Conservation (phyloP, 2,113 vertebrate species). For the Hemiprocne comata region DNA sequence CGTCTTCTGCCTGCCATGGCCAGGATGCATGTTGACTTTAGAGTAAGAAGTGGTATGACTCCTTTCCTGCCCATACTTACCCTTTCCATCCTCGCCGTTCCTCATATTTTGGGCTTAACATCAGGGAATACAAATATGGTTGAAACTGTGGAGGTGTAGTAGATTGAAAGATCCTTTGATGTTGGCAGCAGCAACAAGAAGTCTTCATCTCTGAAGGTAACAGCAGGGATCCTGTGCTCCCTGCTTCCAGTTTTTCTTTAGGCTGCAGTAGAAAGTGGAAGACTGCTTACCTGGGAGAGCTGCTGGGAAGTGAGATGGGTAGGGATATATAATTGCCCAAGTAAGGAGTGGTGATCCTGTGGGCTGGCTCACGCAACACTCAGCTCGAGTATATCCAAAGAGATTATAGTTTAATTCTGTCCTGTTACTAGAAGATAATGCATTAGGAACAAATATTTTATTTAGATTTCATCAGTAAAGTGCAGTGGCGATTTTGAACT, state of each 20-base stretch:
- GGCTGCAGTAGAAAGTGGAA: background rate
- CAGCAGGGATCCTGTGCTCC: background rate
- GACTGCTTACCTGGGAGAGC: background rate
- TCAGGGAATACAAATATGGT: background rate
- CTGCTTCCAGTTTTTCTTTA: background rate
- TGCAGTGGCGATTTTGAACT: background rate
- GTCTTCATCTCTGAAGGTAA: background rate
- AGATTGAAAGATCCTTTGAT: background rate
- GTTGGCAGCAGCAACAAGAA: background rate
- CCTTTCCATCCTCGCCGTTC: background rate
- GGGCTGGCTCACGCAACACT: rapidly evolving
- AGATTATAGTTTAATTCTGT: background rate
- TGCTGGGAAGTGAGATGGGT: background rate
- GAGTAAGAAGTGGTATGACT: background rate
- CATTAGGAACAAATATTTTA: background rate
- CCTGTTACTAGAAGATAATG: background rate
- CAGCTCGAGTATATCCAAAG: background rate
- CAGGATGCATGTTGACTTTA: background rate
- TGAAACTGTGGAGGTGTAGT: background rate
- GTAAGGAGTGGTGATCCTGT: background rate
- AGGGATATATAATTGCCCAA: background rate
- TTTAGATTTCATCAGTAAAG: background rate
- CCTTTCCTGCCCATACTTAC: background rate
- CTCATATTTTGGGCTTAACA: background rate
- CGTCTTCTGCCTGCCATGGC: background rate